Base-by-base conservation (phyloP, 2,797 vertebrate genomes). In the Cryptoblepharus egeriae region DNA sequence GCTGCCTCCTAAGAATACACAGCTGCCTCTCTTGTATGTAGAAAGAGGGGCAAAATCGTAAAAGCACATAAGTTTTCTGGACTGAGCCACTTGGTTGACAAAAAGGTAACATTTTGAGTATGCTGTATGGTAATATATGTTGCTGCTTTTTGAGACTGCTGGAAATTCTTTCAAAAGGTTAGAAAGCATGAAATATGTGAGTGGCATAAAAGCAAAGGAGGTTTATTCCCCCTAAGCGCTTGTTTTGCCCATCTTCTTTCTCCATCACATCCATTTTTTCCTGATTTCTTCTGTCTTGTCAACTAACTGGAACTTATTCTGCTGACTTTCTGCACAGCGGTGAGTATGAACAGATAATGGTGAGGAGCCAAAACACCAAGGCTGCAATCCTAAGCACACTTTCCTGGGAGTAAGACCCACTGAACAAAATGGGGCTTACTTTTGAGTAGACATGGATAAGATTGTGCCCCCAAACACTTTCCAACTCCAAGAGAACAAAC, bases 301-400 rank as follows among this genome's bases (percentile, higher is more conserved):
- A 0, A 3, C 22, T 24, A 72, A 20, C 5, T 71, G 28, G 9
- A 15, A 1, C 16, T 22, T 24, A 26, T 32, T 42, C 13, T 73
- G 39, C 10, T 42, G 67, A 73, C 71, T 45, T 26, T 65, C 30
- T 76, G 10, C 45, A 55, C 13, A 2, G 3, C 76, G 68, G 26
- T n/a, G 6, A 20, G 13, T 0, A 0, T 3, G 22, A 22, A 22
- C 18, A 7, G 30, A 37, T 20, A 37, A 32, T 63, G 77, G 18
- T 52, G 55, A 20, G 69, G 11, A 65, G 49, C n/a, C 49, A 11
- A 49, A 73, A 49, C 18, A 64, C 42, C 32, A 55, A n/a, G n/a
- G n/a, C n/a, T n/a, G n/a, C n/a, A n/a, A n/a, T n/a, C n/a, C n/a
- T n/a, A n/a, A n/a, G n/a, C n/a, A n/a, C n/a, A n/a, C n/a, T n/a